Percentiles rank a stretch among this genome's conserved stretches.
Conservation (phyloP, 2,888 invertebrate genomes). For the Drosophila maculinotata region DNA sequence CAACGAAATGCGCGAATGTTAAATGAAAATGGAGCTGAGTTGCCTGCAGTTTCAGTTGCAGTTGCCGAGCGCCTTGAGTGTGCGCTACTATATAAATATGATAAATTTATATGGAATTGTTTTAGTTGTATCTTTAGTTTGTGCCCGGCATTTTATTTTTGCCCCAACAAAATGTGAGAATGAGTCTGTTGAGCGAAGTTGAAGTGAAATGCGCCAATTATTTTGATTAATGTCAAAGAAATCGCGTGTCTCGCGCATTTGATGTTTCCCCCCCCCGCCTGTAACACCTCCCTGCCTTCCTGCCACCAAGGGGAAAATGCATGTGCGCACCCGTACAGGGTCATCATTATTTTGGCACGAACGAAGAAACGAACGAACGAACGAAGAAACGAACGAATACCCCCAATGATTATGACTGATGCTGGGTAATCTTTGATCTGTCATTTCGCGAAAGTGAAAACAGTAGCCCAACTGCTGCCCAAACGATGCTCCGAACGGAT, state of each 20-base stretch:
- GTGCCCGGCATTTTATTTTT: constrained; percentile 43
- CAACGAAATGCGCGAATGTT: constrained; percentile 66
- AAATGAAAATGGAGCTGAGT: constrained; percentile 34
- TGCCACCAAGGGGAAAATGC: constrained; percentile 20
- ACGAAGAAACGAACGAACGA: not conserved
- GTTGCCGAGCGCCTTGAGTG: constrained; percentile 9
- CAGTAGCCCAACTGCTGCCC: constrained; percentile 45
- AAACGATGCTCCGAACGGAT: constrained; percentile 4
- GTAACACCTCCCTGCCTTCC: not conserved
- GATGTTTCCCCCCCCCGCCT: constrained; percentile 59
- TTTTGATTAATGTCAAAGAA: constrained; percentile 80
- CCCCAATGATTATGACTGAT: constrained; percentile 55
- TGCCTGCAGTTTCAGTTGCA: not conserved
- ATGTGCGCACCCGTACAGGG: constrained; percentile 34
- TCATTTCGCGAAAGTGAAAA: constrained; percentile 72
- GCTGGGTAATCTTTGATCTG: constrained; percentile 70
- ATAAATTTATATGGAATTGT: constrained; percentile 82
- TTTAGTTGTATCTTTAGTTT: constrained; percentile 47
- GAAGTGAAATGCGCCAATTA: constrained; percentile 79
- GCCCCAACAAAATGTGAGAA: constrained; percentile 66
- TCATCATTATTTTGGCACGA: constrained; percentile 65
- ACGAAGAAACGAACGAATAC: constrained; percentile 5
- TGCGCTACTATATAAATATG: constrained; percentile 65
- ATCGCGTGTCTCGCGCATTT: constrained; percentile 77
- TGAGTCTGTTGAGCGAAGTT: constrained; percentile 72